Evolutionary conservation across 2,797 vertebrate genomes (phyloP), one percentile per base, ranked within the genome.

Genomic region (Erpetoichthys calabaricus): DNA sequence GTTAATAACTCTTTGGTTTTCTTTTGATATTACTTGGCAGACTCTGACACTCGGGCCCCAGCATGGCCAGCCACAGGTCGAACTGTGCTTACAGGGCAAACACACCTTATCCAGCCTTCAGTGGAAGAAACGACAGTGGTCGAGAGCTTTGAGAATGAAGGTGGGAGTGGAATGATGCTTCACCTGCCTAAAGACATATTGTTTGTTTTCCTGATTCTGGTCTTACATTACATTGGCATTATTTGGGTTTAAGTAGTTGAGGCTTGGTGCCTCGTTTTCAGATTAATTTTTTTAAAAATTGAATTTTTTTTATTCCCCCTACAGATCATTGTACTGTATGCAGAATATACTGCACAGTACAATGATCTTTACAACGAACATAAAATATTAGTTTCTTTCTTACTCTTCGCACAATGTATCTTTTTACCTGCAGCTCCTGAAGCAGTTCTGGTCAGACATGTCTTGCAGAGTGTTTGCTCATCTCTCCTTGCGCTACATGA

Each of bases 31-130:
- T 41, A 52, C 45, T 49, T 3, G 56, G 54, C 59, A 97, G 94
- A 98, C 61, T 80, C 86, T 3, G 61, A 80, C 50, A 97, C 92
- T 59, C 72, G 71, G 0, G 91, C 93, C 49, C 56, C 78, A 3
- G 88, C 89, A 1, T 98, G 95, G 95, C 90, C 91, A 5, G 86
- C 83, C 4, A 9, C 87, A 59, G 73, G 81, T 41, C 9, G 6
- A 0, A 67, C 58, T 1, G 57, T 64, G 0, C 77, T 80, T 0
- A 87, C 79, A 1, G 80, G 81, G 56, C 76, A 53, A 57, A 75
- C 67, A 3, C 67, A 68, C 64, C 65, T 64, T 57, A 43, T 80
- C 1, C 69, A 73, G 0, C 75, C 80, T 3, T 79, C 75, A 0
- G 2, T 2, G 0, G 69, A 73, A 0, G 51, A 45, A 60, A 67